phyloP scores from a whole-genome alignment of 92 coral and sea anemone species.

The Nematostella vectensis region DNA sequence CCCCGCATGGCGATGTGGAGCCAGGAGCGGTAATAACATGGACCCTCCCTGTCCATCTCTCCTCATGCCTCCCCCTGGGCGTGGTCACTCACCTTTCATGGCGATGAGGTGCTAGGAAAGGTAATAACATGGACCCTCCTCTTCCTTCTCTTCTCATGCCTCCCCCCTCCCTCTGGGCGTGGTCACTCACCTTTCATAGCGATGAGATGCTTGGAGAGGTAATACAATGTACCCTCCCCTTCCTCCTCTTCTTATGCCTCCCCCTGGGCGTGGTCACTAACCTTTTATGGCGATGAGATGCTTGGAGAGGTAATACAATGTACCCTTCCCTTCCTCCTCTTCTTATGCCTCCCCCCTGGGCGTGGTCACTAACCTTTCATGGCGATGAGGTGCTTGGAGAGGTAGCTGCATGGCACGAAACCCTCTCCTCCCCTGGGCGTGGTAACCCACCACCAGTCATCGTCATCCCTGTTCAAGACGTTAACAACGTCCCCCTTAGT shows the following conservation, averaged over 20 bases:
- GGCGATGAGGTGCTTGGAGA: slow-evolving; percentile 13
- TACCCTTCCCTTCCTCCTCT: too few relatives aligned
- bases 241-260: too few relatives aligned
- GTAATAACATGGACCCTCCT: slow-evolving; percentile 57
- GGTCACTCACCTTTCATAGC: slow-evolving; percentile 79
- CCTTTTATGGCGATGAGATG: too few relatives aligned
- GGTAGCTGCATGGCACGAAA: slow-evolving; percentile 56
- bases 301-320: slow-evolving; percentile 47
- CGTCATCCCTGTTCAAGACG: slow-evolving; percentile 65
- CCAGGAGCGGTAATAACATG: slow-evolving; percentile 44
- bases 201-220: slow-evolving; percentile 28
- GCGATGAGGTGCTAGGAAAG: slow-evolving; percentile 13
- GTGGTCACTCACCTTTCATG: background rate
- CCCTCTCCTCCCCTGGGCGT: slow-evolving; percentile 59
- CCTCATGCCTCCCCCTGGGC: too few relatives aligned
- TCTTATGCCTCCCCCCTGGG: too few relatives aligned
- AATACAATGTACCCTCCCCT: too few relatives aligned
- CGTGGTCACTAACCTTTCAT: background rate
- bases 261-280: too few relatives aligned
- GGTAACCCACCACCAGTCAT: slow-evolving; percentile 83
- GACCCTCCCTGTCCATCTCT: too few relatives aligned
- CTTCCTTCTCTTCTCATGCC: too few relatives aligned
- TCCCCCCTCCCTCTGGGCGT: slow-evolving; percentile 56
- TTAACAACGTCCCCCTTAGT: slow-evolving; percentile 55
- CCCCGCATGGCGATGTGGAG: too few relatives aligned